Evolutionary conservation across 2,797 vertebrate species (phyloP).

Genomic region (Clangula hyemalis): DNA sequence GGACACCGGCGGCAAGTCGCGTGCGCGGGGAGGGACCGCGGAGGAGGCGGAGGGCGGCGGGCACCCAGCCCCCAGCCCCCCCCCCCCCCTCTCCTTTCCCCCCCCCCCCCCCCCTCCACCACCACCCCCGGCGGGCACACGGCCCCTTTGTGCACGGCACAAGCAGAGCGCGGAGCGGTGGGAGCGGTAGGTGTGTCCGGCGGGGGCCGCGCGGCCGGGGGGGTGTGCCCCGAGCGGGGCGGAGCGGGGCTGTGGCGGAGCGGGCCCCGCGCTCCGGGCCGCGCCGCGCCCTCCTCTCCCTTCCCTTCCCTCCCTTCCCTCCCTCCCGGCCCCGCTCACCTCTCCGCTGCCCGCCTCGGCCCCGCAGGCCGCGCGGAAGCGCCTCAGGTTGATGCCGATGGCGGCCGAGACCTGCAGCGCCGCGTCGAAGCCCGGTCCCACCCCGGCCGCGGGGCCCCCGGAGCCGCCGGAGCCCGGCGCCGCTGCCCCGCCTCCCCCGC

Average conservation of each 20-base stretch:
- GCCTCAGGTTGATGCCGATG: slow-evolving; percentile 97
- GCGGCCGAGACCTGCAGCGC: slow-evolving; percentile 95
- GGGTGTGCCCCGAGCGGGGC: neutral
- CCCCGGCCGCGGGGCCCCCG: slow-evolving; percentile 70
- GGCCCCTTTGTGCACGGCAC: neutral
- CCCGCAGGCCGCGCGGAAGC: slow-evolving; percentile 96
- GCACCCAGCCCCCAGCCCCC: neutral
- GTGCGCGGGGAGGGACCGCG: neutral
- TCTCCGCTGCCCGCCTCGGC: slow-evolving; percentile 91
- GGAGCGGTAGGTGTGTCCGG: neutral
- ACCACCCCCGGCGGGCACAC: neutral
- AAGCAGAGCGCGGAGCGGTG: too few species aligned
- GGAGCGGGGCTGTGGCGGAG: neutral
- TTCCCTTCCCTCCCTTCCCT: neutral
- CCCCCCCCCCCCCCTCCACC: neutral
- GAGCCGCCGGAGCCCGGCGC: slow-evolving; percentile 85
- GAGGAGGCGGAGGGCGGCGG: neutral
- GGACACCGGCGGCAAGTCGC: neutral
- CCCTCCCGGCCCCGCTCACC: slow-evolving; percentile 79
- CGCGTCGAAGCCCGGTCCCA: slow-evolving; percentile 95
- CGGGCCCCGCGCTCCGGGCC: neutral
- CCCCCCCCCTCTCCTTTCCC: neutral
- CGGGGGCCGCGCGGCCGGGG: neutral
- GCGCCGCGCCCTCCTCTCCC: neutral
- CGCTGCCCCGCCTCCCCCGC: slow-evolving; percentile 76